Evolutionary conservation across 2,113 vertebrate species (phyloP).

Genomic region (Chloropsis hardwickii): DNA sequence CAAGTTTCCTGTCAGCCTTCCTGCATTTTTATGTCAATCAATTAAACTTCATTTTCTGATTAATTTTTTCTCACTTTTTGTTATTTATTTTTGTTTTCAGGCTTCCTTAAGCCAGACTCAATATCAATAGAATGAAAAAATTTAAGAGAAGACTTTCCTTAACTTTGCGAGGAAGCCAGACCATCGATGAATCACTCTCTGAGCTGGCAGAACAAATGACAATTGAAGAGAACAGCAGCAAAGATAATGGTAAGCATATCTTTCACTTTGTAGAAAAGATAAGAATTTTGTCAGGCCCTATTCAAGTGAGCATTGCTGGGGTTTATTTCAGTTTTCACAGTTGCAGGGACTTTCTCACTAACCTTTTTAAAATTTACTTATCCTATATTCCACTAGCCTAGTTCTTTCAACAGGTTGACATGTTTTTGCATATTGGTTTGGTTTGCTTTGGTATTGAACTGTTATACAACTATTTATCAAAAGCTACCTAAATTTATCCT

Average conservation of each 20-base stretch:
- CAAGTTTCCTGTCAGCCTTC: background rate
- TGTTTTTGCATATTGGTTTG: background rate
- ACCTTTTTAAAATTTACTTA: background rate
- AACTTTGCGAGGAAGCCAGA: conserved; percentile 94
- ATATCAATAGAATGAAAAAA: conserved; percentile 93
- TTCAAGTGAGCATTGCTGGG: background rate
- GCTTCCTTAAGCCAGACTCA: conserved; percentile 75
- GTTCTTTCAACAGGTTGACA: background rate
- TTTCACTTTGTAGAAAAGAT: background rate
- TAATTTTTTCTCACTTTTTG: background rate
- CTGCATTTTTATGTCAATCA: background rate
- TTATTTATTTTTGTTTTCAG: conserved; percentile 66
- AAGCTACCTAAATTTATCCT: background rate
- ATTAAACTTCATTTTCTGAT: background rate
- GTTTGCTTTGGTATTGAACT: background rate
- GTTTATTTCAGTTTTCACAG: background rate
- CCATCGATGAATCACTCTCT: conserved; percentile 94
- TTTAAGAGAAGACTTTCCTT: conserved; percentile 95
- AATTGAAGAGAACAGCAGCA: conserved; percentile 94
- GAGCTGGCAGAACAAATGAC: conserved; percentile 99
- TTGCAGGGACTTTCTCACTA: background rate
- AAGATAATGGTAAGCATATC: conserved; percentile 87
- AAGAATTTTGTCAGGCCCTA: background rate
- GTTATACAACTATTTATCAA: background rate
- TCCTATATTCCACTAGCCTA: background rate